Evolutionary conservation across 2,797 vertebrate species (phyloP).

Genomic region (Echiichthys vipera): DNA sequence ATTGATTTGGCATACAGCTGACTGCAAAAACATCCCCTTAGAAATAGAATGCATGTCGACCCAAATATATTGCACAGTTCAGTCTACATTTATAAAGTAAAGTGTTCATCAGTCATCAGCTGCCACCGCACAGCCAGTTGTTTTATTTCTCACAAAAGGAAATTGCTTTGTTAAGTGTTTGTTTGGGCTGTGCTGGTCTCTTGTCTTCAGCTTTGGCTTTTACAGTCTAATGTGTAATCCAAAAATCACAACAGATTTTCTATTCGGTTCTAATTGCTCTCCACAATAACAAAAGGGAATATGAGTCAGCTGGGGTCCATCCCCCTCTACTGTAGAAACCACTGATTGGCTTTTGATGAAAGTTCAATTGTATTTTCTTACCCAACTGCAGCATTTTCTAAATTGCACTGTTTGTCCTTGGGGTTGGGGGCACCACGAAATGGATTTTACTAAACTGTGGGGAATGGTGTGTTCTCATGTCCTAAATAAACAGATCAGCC

Average conservation of each 20-base stretch:
- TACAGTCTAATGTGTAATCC: constrained; percentile 52
- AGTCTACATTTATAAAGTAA: constrained; percentile 24
- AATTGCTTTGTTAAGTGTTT: constrained; percentile 33
- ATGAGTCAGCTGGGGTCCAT: constrained; percentile 56
- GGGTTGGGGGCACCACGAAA: neutral
- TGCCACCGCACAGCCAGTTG: constrained; percentile 20
- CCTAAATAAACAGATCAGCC: constrained; percentile 51
- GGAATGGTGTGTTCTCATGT: constrained; percentile 36
- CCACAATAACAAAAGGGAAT: constrained; percentile 53
- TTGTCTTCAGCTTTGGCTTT: constrained; percentile 36
- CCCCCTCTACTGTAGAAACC: constrained; percentile 55
- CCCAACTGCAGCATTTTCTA: constrained; percentile 32
- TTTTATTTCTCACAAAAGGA: constrained; percentile 40
- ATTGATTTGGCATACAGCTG: constrained; percentile 39
- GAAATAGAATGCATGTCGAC: constrained; percentile 32
- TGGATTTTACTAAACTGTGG: constrained; percentile 35
- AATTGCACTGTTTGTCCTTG: constrained; percentile 43
- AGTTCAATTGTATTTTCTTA: constrained; percentile 39
- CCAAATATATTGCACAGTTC: constrained; percentile 36
- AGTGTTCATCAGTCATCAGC: constrained; percentile 50
- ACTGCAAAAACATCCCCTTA: constrained; percentile 37
- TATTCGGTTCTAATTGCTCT: constrained; percentile 54
- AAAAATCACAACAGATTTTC: constrained; percentile 51
- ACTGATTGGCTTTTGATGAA: constrained; percentile 58
- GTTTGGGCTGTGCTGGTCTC: constrained; percentile 38